Base-by-base conservation (phyloP, 1,140 invertebrate species). In the Phthorimaea operculella region DNA sequence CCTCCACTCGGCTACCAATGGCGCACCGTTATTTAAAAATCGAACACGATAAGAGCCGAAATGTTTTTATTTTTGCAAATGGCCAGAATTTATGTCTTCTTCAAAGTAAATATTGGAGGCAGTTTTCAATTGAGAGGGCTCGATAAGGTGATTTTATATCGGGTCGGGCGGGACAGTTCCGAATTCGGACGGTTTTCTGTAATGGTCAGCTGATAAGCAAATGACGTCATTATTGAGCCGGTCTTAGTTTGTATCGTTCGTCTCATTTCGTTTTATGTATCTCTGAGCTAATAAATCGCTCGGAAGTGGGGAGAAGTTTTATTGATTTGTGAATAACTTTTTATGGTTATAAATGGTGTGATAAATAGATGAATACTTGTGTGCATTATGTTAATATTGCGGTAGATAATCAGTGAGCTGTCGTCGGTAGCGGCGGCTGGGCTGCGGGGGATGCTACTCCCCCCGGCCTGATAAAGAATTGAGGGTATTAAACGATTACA, bases 401-500 rank as follows among this genome's bases (percentile, higher is more conserved):
- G 9, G 36, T 55, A 66, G 66, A 70, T 76, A 72, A 80, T 76
- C 68, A 66, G 68, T 70, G 63, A 63, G 68, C 64, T 79, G 73
- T 79, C 72, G 63, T 73, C 70, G 66, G 76, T 72, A 72, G 72
- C 53, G 52, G 47, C 33, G 63, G 47, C 42, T 64, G 64, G 60
- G 64, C 53, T 48, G 5, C 48, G 48, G 17, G 48, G 10, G 10
- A 14, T 10, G 18, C 18, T 50, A 14, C 62, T 70, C 71, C 74
- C 68, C 60, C 72, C 55, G 57, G 59, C 61, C 76, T 82, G 85
- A 86, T 85, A 86, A 86, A 84, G 83, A 86, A 86, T 80, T 83
- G 78, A 72, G 79, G 76, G 85, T 85, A 85, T 85, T 86, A 86
- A 85, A 80, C 82, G 82, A 82, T 84, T 82, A 84, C 81, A 82